Evolutionary conservation across 2,113 vertebrate species (phyloP), one percentile per base, ranked within the genome.

Genomic region (Abramis brama): DNA sequence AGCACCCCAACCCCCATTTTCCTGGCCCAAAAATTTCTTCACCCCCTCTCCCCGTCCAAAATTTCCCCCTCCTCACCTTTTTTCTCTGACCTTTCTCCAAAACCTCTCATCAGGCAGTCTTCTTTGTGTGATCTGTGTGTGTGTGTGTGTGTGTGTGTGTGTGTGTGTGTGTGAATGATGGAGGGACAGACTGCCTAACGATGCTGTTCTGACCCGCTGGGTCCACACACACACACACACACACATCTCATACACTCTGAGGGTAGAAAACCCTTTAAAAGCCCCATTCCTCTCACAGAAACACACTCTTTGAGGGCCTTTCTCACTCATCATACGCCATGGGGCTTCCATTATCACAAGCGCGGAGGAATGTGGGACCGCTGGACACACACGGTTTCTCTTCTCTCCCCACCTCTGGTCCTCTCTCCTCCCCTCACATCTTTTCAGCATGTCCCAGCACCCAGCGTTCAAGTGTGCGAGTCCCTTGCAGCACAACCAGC

Each of bases 311-410:
- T 83, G 45, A 83, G 81, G 66, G 68, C 81, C 68, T 57, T 55
- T 73, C 64, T 73, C 68, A 83, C 81, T 83, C 81, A 73, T 73
- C 68, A 36, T 81, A 83, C 47, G 43, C 70, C 80, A 62, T 36
- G 62, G 79, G 79, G 79, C 47, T 82, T 81, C 85, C 74, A 86
- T 86, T 86, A 86, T 86, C 78, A 75, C 78, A 76, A 73, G 60
- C 57, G 50, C 33, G 5, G 85, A 82, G 79, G 85, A 82, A 86
- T 86, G 85, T 73, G 7, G 79, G 60, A 52, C 27, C 23, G 39
- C 68, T 77, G 83, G 59, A 88, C 73, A 82, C 62, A 59, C 74
- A 79, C 55, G 21, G 64, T 39, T 55, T 77, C 45, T 50, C 81
- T 59, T 43, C 75, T 78, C 86, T 84, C 55, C 30, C 66, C 77